Evolutionary conservation across 2,888 invertebrate species (phyloP).

Genomic region (Yponomeuta plumbellus): DNA sequence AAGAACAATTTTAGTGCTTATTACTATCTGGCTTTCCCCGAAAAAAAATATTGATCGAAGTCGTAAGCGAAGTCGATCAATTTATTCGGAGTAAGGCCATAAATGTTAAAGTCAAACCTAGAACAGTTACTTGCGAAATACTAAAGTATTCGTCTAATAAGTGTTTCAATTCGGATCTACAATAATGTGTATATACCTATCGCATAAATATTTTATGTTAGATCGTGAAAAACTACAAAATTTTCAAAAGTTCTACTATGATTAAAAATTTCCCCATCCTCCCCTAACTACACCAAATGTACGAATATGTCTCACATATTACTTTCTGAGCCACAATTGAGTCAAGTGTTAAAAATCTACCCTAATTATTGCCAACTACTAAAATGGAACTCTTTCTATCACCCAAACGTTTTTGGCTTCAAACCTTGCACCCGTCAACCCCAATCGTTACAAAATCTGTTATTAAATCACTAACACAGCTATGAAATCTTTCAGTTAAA

Average conservation of each 20-base stretch:
- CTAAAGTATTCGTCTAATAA: too few species aligned
- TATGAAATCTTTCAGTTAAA: too few species aligned
- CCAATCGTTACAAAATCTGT: too few species aligned
- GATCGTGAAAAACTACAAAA: neutral
- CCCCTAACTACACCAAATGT: neutral
- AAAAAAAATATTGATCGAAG: too few species aligned
- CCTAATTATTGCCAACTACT: constrained; percentile 28
- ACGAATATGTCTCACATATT: constrained; percentile 14
- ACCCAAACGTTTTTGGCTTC: constrained; percentile 18
- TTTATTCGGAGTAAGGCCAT: too few species aligned
- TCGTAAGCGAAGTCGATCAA: too few species aligned
- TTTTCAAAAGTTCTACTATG: neutral
- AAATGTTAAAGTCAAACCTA: too few species aligned
- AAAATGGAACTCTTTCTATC: constrained; percentile 28
- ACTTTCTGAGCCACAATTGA: neutral
- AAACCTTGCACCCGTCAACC: neutral
- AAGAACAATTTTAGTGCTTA: too few species aligned
- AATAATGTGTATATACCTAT: neutral
- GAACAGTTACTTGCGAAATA: too few species aligned
- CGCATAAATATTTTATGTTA: neutral
- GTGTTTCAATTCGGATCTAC: neutral
- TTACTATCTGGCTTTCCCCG: too few species aligned
- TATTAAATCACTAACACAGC: too few species aligned
- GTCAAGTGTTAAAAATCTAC: constrained; percentile 20
- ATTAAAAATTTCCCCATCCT: neutral